A percentile compares a stretch with the other conserved stretches of the same genome.
These are phyloP conservation scores for Eulemur macaco DNA, from an alignment of 2,113 vertebrate genomes.

Conservation along the genomic window DNA sequence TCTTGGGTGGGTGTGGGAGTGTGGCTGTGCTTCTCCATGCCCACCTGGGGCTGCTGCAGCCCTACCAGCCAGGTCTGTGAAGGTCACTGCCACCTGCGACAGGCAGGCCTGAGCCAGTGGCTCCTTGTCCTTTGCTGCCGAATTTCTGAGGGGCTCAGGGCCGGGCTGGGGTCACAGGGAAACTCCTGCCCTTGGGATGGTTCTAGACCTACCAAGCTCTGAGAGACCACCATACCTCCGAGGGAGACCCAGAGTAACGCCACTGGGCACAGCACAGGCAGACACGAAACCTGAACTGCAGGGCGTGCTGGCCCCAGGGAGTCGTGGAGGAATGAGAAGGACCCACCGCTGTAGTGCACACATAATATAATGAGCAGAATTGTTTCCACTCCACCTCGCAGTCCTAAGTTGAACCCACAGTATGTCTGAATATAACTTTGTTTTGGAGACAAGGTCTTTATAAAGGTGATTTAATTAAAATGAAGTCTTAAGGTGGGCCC, in stretches of 20 bases:
- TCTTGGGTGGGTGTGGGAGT: too few relatives aligned
- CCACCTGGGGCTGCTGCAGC: neutral
- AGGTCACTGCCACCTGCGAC: neutral
- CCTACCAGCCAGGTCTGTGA: neutral
- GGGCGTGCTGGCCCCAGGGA: neutral
- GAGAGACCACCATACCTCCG: neutral
- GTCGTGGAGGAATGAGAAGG: neutral
- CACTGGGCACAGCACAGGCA: neutral
- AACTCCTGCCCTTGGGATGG: neutral
- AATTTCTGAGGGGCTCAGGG: neutral
- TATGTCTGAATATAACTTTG: neutral
- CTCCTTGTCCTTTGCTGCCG: neutral
- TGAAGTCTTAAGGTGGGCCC: neutral
- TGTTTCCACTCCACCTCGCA: too few relatives aligned
- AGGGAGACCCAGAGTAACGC: neutral
- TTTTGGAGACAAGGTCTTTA: neutral
- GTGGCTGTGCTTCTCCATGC: neutral
- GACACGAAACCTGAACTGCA: neutral
- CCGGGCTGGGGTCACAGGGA: neutral
- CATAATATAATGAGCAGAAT: too few relatives aligned
- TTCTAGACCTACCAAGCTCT: neutral
- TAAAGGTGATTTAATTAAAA: neutral
- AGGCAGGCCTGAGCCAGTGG: accelerated
- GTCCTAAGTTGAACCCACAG: neutral
- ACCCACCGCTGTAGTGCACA: neutral